A percentile compares a stretch with the other conserved stretches of the same genome.
Conservation (phyloP, 2,113 vertebrate genomes). For the Prionailurus bengalensis region DNA sequence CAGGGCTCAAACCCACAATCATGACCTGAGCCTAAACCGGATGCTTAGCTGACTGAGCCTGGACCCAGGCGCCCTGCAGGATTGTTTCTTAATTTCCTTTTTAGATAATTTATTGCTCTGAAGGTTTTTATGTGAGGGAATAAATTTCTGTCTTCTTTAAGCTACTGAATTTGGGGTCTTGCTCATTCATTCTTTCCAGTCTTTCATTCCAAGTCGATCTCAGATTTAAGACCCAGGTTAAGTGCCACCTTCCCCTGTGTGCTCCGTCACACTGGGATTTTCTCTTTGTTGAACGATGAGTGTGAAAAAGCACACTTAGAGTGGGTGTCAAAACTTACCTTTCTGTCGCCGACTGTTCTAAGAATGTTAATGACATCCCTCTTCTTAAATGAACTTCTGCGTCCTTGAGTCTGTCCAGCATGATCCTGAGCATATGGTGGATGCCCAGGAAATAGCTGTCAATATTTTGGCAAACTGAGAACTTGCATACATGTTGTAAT, state of each 20-base stretch:
- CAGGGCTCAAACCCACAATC: too few species aligned
- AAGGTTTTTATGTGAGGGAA: neutral
- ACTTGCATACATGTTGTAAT: neutral
- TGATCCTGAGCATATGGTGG: neutral
- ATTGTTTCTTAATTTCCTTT: neutral
- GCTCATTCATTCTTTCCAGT: neutral
- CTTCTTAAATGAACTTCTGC: neutral
- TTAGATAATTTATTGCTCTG: neutral
- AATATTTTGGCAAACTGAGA: conserved; percentile 6
- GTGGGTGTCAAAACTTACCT: neutral
- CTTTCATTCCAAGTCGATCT: neutral
- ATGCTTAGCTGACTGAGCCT: too few species aligned
- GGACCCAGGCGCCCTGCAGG: too few species aligned
- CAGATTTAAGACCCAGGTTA: neutral
- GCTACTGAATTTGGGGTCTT: neutral
- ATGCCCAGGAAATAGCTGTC: neutral
- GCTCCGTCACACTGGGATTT: neutral
- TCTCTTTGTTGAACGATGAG: neutral
- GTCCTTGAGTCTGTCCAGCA: neutral
- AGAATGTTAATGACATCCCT: neutral
- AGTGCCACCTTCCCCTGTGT: neutral
- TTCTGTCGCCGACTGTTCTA: neutral
- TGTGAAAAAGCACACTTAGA: neutral
- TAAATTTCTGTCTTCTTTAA: neutral
- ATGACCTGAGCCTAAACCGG: too few species aligned